Base-by-base conservation (phyloP, 2,113 vertebrate species). In the Fulica atra region DNA sequence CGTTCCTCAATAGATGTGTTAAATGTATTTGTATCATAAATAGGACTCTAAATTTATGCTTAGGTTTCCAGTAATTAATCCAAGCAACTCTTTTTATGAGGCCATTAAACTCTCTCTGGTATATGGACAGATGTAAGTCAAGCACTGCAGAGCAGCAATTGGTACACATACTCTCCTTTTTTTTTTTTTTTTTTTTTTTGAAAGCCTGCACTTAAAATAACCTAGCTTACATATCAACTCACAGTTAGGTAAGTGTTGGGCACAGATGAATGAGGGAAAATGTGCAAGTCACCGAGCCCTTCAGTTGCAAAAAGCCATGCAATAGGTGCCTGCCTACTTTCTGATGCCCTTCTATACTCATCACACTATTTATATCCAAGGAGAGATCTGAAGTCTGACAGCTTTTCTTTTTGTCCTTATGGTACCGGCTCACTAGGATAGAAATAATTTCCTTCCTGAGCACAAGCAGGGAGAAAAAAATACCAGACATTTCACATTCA, bases 201-300 rank as follows among this genome's bases (percentile, higher is more conserved):
- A 81, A 77, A 91, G 31, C 10, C 14, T 65, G 50, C 59, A 63
- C 54, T 88, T 54, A 65, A 77, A 82, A 93, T 50, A 54, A 86
- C 40, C 29, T 50, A 57, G 68, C 40, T 25, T 73, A 26, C 64
- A 31, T 50, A 66, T 25, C 59, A 61, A n/a, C 50, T 0, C 0
- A 76, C 26, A 80, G 24, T 66, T 77, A 84, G n/a, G 40, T 70
- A 87, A 73, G 53, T n/a, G 44, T 2, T 69, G 54, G 74, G 81
- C 44, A 86, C 7, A 92, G 80, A 88, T 50, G 72, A 77, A 86
- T 70, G 38, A 61, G 33, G 86, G 24, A 61, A 91, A 95, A 88
- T 31, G 40, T 77, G 68, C 76, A 93, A 96, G 80, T 92, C 89
- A 80, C 59, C 44, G 59, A 96, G 83, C 35, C 13, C 24, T 61